phyloP scores from a whole-genome alignment of 2,113 vertebrate species.

The Notechis scutatus region DNA sequence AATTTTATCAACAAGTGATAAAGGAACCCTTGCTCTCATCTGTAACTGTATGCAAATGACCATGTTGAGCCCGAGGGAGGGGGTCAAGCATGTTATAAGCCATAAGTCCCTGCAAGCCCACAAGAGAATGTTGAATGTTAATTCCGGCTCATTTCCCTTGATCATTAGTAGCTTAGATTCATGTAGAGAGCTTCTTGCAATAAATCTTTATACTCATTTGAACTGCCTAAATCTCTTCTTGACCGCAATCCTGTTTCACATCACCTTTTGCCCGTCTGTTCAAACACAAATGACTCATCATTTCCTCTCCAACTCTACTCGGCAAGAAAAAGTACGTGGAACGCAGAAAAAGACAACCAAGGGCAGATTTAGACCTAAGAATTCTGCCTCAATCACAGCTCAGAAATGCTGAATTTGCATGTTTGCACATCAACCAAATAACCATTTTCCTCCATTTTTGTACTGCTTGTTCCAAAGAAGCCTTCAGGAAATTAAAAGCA shows the following conservation, averaged over 20 bases:
- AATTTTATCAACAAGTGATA: conserved; percentile 3
- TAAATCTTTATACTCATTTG: neutral
- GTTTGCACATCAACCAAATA: neutral
- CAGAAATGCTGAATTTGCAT: neutral
- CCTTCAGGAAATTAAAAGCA: neutral
- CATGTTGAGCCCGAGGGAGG: neutral
- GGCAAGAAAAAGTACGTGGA: conserved; percentile 7
- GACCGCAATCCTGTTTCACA: conserved; percentile 29
- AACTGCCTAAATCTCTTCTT: neutral
- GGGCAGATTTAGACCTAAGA: conserved; percentile 38
- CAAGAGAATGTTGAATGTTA: neutral
- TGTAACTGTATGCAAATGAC: conserved; percentile 14
- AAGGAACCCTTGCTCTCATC: neutral
- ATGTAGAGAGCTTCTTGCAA: neutral
- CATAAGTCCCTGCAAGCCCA: neutral
- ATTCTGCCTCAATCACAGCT: neutral
- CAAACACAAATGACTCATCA: conserved; percentile 44
- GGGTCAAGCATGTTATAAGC: neutral
- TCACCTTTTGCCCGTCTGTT: conserved; percentile 44
- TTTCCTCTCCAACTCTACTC: conserved; percentile 39
- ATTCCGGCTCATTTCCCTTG: neutral
- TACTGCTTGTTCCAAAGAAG: neutral
- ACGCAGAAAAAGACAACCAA: conserved; percentile 13
- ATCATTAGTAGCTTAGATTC: neutral
- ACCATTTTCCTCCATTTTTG: neutral